Evolutionary conservation across 92 coral and sea anemone species (phyloP), one percentile per base, ranked within the genome.

Genomic region (Palythoa grandis): DNA sequence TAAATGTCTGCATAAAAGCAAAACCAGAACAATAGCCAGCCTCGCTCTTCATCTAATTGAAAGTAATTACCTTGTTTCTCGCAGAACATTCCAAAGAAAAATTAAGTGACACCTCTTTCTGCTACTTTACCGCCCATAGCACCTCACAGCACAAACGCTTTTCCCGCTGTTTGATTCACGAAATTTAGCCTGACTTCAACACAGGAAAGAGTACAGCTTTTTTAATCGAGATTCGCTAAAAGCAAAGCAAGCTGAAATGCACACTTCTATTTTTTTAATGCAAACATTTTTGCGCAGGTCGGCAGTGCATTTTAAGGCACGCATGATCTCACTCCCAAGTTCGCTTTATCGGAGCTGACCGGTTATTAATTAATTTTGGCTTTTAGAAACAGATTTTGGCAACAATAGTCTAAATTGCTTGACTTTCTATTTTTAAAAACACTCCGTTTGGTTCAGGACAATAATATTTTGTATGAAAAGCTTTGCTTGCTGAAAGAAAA

Each of bases 1-100:
- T 91, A 86, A 86, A 77, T 86, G 95, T 88, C 90, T 90, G 95
- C 98, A 94, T 94, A 92, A 90, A 76, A 48, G 89, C 87, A 25
- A 71, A 87, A 50, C 70, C 43, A 35, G 73, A 92, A 92, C 91
- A 90, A 94, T 83, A 52, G 76, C 65, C 11, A 7, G 24, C 74
- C 65, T 80, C 78, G 86, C 71, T 82, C 79, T 95, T 89, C 83
- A 85, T 86, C 95, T 92, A 88, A 90, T 86, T 82, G 91, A 70
- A 88, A 66, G 76, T 94, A 92, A 94, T 92, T 92, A 88, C 91
- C 82, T 83, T 73, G 89, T 87, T 85, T 91, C 91, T 88, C 84
- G 85, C 56, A 60, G 52, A 85, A 63, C 87, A 94, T 92, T 94
- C 87, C 95, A 91, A 83, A 47, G 82, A 82, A 72, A 71, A 66